A percentile compares a stretch with the other conserved stretches of the same genome.
Conservation (phyloP, 2,888 invertebrate genomes). For the Mythimna lalbum region DNA sequence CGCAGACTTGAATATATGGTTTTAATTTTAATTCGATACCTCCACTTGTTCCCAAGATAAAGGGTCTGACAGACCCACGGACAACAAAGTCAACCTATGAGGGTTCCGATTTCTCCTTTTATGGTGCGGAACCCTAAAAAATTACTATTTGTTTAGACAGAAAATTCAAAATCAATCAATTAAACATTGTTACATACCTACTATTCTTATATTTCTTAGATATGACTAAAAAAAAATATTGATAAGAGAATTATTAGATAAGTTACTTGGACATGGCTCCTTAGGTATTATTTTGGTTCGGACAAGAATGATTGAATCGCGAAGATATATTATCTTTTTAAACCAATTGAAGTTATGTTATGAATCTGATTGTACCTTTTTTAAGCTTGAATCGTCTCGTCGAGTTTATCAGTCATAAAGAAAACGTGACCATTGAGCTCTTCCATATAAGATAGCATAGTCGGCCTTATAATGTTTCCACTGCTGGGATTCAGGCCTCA, state of each 20-base stretch:
- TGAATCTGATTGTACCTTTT: neutral
- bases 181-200: neutral
- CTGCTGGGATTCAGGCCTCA: too few species aligned
- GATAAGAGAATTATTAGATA: constrained; percentile 23
- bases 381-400: neutral
- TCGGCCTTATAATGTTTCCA: too few species aligned
- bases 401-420: too few species aligned
- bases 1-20: too few species aligned
- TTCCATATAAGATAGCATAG: too few species aligned
- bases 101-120: too few species aligned
- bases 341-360: neutral
- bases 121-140: too few species aligned
- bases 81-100: too few species aligned
- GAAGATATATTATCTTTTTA: neutral
- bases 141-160: neutral
- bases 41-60: too few species aligned
- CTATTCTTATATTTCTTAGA: neutral
- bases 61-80: too few species aligned
- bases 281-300: neutral
- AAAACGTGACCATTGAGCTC: too few species aligned
- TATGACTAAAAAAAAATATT: neutral
- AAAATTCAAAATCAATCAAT: neutral
- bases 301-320: neutral
- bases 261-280: neutral
- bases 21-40: too few species aligned